Base-by-base conservation (phyloP, 92 coral and sea anemone genomes). In the Porites evermanni region DNA sequence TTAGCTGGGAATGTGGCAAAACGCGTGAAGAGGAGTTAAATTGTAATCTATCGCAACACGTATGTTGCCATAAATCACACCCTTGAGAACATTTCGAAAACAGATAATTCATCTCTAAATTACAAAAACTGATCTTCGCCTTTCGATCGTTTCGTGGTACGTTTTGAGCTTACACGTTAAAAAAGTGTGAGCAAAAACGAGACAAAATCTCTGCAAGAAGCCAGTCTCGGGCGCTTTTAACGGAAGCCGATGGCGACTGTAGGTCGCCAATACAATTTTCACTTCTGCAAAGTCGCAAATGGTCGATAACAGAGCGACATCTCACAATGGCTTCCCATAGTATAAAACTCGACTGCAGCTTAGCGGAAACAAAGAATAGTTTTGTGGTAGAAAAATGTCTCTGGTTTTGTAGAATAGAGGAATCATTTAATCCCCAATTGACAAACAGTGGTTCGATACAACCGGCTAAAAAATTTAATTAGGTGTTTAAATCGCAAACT, bases 191-290 rank as follows among this genome's bases (percentile, higher is more conserved):
- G 64, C 11, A 74, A 83, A 38, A 73, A 61, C 87, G 87, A 74
- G 65, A 83, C 87, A 74, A 83, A 83, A 61, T 74, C 87, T 74
- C 87, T 64, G 80, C 87, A 64, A 79, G 87, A 83, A 83, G 72
- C 80, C 87, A 74, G 71, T 83, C 87, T 73, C 23, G 59, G 87
- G 53, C 73, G 80, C 80, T 61, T 21, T 24, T 52, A 86, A 86
- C 93, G 93, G 93, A 90, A 90, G 53, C 90, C 66, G 75, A 69
- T 74, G 93, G 93, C 93, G 93, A 86, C 93, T 86, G 10, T 3
- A 21, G 74, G 93, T 80, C 93, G 89, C 87, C 86, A 75, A 59
- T 29, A 72, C 70, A 80, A 80, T 79, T 86, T 84, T 53, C 86
- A 65, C 86, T 58, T 70, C 59, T 70, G 20, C 79, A 11, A 72